A percentile compares a stretch with the other conserved stretches of the same genome.
Conservation (phyloP, 2,888 invertebrate species). For the Lepas anatifera region DNA sequence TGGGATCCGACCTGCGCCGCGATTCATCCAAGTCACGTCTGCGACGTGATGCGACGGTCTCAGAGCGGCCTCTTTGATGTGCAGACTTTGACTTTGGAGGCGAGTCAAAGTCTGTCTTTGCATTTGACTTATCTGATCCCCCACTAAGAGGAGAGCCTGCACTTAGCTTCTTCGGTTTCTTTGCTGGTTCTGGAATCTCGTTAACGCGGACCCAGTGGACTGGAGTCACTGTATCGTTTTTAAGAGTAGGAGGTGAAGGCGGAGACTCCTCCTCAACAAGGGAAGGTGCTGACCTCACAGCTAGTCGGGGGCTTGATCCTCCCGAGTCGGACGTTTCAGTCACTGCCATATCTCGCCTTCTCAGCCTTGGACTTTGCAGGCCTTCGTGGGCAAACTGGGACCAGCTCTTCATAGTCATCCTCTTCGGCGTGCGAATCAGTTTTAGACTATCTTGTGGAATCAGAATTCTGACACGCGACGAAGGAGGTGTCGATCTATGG, state of each 20-base stretch:
- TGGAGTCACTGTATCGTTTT: too few relatives aligned
- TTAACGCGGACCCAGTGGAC: neutral
- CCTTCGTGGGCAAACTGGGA: slow-evolving; percentile 39
- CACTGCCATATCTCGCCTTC: slow-evolving; percentile 26
- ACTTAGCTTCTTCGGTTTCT: neutral
- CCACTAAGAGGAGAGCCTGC: too few relatives aligned
- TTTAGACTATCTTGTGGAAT: slow-evolving; percentile 22
- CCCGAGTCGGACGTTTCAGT: neutral
- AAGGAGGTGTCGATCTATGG: slow-evolving; percentile 15
- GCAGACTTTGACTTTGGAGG: too few relatives aligned
- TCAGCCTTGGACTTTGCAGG: slow-evolving; percentile 37
- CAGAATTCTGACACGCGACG: slow-evolving; percentile 21
- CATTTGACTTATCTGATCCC: too few relatives aligned
- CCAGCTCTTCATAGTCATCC: slow-evolving; percentile 38
- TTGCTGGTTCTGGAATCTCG: neutral
- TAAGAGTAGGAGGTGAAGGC: neutral
- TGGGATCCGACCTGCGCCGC: neutral
- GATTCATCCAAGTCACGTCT: neutral
- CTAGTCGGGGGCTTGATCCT: neutral
- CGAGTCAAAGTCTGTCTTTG: too few relatives aligned
- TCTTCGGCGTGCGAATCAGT: slow-evolving; percentile 34
- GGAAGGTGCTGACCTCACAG: neutral
- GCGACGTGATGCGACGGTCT: neutral
- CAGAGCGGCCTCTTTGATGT: neutral
- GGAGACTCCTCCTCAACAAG: neutral